Conservation (phyloP, 2,888 invertebrate species). For the Callinectes sapidus region DNA sequence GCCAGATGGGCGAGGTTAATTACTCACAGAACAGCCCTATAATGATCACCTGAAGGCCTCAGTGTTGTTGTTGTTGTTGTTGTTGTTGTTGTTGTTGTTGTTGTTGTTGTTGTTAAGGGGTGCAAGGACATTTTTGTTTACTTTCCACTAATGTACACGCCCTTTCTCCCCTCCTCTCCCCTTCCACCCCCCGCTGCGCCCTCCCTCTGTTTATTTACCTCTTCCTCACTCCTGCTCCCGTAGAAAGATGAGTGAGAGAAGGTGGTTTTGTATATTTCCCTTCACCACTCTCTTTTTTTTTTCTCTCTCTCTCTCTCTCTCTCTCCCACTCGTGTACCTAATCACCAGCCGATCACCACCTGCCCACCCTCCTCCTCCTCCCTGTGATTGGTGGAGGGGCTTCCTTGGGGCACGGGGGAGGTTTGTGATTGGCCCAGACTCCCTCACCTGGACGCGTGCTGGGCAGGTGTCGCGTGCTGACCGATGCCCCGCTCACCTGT, state of each 20-base stretch:
- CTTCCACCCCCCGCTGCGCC: neutral
- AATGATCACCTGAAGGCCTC: neutral
- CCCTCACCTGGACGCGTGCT: conserved; percentile 47
- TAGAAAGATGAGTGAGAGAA: neutral
- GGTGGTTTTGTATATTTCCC: neutral
- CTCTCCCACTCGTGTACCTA: neutral
- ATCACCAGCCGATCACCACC: conserved; percentile 18
- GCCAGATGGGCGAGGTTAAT: neutral
- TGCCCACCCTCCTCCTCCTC: conserved; percentile 6
- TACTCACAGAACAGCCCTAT: neutral
- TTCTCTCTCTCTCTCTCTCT: neutral
- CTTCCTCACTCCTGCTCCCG: neutral
- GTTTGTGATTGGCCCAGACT: conserved; percentile 45
- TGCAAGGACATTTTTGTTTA: too few relatives aligned
- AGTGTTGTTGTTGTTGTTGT: too few relatives aligned
- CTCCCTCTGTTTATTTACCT: neutral
- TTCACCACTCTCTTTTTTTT: neutral
- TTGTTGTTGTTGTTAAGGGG: too few relatives aligned
- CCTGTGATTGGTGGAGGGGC: conserved; percentile 45
- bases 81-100: too few relatives aligned
- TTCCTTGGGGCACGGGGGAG: conserved; percentile 34
- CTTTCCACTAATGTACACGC: neutral
- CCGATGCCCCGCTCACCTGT: neutral
- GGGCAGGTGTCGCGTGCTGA: conserved; percentile 62
- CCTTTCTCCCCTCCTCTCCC: too few relatives aligned